Evolutionary conservation across 2,113 vertebrate genomes (phyloP), one percentile per base, ranked within the genome.

Genomic region (Tenrec ecaudatus): DNA sequence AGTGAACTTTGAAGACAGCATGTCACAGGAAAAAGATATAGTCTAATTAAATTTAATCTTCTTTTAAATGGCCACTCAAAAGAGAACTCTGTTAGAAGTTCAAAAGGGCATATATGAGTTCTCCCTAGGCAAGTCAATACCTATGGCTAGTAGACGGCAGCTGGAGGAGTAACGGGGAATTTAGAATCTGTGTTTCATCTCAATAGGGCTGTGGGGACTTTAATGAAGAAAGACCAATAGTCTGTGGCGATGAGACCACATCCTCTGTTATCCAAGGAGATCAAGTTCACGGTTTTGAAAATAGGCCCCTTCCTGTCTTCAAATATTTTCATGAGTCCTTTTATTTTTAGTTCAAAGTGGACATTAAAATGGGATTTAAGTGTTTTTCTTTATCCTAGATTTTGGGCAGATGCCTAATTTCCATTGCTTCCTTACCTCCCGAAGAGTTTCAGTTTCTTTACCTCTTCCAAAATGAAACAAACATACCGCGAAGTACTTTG

Each of bases 381-480:
- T 96, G 43, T 97, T 97, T 97, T 96, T 96, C 92, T 96, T 96
- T 71, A 90, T 90, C 73, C 89, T 95, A 8, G 27, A 47, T 94
- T 96, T 94, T 97, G 96, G 92, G 92, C 81, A 96, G 89, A 96
- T 96, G 96, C 91, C 90, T 94, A 47, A 90, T 93, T 97, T 97
- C 96, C 95, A 93, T 96, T 95, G 91, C 85, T 90, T 95, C 92
- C 93, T 69, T 93, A 75, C 82, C 95, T 93, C 96, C 96, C 86
- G 91, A 96, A 94, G 93, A 95, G 93, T 92, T 91, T 92, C 83
- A 71, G 88, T 92, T 73, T 84, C 96, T 95, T 88, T 91, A 40
- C 68, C 83, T 96, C 92, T 97, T 96, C 96, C 96, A 97, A 97
- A 96, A 97, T 47, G 90, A 97, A 92, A 82, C 87, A 88, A 96